phyloP scores from a whole-genome alignment of 1,140 invertebrate genomes.

The Dreissena rostriformis region DNA sequence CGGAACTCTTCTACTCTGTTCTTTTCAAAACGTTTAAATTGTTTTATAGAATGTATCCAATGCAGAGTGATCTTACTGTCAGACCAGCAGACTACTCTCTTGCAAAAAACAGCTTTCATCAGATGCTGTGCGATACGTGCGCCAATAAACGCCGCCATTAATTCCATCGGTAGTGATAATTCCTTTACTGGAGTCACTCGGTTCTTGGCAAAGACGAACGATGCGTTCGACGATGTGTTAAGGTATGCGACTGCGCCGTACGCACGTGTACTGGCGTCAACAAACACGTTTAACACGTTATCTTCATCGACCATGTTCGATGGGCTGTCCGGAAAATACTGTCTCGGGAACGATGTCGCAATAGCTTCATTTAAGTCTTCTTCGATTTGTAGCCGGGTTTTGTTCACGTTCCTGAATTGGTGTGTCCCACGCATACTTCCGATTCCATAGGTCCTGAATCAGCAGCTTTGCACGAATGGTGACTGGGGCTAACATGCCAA shows the following conservation, averaged over 20 bases:
- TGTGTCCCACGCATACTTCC: no score
- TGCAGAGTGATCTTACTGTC: not conserved
- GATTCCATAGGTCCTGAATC: not conserved
- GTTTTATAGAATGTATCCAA: not conserved
- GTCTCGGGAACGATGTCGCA: no score
- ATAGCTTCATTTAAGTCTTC: no score
- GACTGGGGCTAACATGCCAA: not conserved
- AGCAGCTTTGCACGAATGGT: not conserved
- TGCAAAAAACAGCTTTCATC: not conserved
- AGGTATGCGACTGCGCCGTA: not conserved
- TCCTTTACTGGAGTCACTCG: not conserved
- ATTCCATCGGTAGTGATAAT: conserved; percentile 1
- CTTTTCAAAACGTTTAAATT: not conserved
- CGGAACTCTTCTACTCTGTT: conserved; percentile 1
- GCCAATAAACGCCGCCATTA: not conserved
- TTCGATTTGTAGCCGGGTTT: not conserved
- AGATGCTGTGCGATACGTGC: not conserved
- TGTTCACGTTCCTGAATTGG: not conserved
- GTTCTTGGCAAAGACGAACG: not conserved
- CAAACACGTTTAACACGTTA: not conserved
- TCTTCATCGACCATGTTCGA: not conserved
- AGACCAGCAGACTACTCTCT: not conserved
- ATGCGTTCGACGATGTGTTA: not conserved
- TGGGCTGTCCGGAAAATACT: no score
- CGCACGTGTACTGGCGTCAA: not conserved